Percentiles rank a stretch among this genome's conserved stretches.
These are phyloP conservation scores for Pogoniulus pusillus DNA, from an alignment of 2,797 vertebrate genomes.

Conservation along the genomic window DNA sequence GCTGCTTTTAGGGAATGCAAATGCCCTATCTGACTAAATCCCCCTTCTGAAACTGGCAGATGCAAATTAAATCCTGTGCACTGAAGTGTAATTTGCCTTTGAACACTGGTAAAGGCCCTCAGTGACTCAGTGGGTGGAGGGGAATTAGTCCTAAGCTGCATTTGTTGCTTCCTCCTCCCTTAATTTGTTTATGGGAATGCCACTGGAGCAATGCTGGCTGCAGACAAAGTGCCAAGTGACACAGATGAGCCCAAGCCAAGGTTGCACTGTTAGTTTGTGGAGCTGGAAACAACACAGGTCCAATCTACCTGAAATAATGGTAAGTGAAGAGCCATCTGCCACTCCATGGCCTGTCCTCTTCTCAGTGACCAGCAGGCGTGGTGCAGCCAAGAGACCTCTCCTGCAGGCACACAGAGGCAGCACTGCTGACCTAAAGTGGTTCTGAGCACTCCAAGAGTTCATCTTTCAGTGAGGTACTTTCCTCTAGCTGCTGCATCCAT, in stretches of 20 bases:
- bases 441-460: not conserved
- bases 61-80: slow-evolving; percentile 68
- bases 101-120: slow-evolving; percentile 58
- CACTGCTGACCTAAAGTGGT: fast-evolving
- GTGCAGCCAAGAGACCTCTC: not conserved
- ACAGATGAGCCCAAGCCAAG: slow-evolving; percentile 8
- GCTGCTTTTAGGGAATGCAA: slow-evolving; percentile 58
- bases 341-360: not conserved
- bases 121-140: slow-evolving; percentile 61
- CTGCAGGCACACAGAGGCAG: not conserved
- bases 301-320: slow-evolving; percentile 34
- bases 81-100: slow-evolving; percentile 64
- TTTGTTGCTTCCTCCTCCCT: slow-evolving; percentile 62
- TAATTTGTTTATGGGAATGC: slow-evolving; percentile 60
- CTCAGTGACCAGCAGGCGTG: not conserved
- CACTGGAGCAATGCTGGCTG: slow-evolving; percentile 39
- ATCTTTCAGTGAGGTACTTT: too few species aligned
- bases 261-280: not conserved
- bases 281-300: not conserved
- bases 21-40: slow-evolving; percentile 61
- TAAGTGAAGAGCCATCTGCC: not conserved
- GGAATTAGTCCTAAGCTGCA: slow-evolving; percentile 67
- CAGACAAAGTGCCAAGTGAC: slow-evolving; percentile 54
- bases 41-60: slow-evolving; percentile 65
- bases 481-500: too few species aligned